Base-by-base conservation (phyloP, 92 coral and sea anemone genomes). In the Metridium senile region DNA sequence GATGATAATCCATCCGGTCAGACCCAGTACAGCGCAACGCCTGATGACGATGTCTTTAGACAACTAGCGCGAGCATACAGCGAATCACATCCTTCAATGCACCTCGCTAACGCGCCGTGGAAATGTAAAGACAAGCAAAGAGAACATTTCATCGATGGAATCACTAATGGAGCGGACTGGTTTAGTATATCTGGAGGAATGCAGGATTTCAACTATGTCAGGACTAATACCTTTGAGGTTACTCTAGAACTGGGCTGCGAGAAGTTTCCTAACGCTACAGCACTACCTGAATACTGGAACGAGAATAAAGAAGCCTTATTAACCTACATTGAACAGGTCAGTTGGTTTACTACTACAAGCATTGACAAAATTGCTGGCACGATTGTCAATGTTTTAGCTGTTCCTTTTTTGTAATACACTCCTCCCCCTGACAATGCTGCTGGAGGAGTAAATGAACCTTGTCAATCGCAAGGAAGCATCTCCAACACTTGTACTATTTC, bases 1-100 rank as follows among this genome's bases (percentile, higher is more conserved):
- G 99, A 96, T 53, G 99, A 96, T 74, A 87, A 85, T 29, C 99
- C 99, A 3, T 96, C 99, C 3, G 99, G 99, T 22, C 97, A 96
- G 72, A 96, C 92, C 39, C 72, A 88, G 0, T 96, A 96, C 89
- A 96, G 99, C 35, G 99, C 99, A 57, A 92, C 99, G 18, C 99
- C 99, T 11, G 99, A 96, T 80, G 99, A 96, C 81, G 99, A 96
- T 69, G 93, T 93, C 1, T 93, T 93, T 71, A 88, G 98, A 28
- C 97, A 93, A 53, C 74, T 93, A 20, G 98, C 98, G 18, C 79
- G 98, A 56, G 79, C 98, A 26, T 93, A 90, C 72, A 88, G 97
- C 21, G 97, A 91, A 59, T 67, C 85, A 10, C 97, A 91, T 76
- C 99, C 99, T 83, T 85, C 93, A 67, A 95, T 95, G 99, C 99